Percentiles rank a stretch among this genome's conserved stretches.
Conservation (phyloP, 2,888 invertebrate species). For the Parnassius glacialis region DNA sequence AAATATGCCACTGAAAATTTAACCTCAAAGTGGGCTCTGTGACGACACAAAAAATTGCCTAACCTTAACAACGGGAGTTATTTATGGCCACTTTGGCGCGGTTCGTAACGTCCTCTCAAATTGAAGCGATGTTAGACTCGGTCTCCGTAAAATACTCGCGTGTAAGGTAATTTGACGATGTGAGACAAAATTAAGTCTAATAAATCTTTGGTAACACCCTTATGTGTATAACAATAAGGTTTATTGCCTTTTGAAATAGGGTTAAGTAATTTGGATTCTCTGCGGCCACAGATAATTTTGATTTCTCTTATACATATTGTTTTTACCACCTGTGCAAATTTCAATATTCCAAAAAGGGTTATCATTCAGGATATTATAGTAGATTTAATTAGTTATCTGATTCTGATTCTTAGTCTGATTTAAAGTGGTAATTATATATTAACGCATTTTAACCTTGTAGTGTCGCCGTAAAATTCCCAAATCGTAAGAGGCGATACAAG, state of each 20-base stretch:
- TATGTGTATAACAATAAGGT: background rate
- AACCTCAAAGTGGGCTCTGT: slow-evolving; percentile 3
- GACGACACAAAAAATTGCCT: slow-evolving; percentile 11
- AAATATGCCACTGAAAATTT: slow-evolving; percentile 13
- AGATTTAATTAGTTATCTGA: too few relatives aligned
- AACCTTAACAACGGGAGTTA: slow-evolving; percentile 20
- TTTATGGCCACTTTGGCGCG: slow-evolving; percentile 16
- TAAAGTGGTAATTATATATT: too few relatives aligned
- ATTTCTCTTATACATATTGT: too few relatives aligned
- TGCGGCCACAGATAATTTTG: too few relatives aligned
- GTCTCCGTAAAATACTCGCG: slow-evolving; percentile 1
- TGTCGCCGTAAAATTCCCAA: too few relatives aligned
- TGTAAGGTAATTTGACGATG: slow-evolving; percentile 12
- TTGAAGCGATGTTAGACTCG: slow-evolving; percentile 14
- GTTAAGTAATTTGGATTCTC: too few relatives aligned
- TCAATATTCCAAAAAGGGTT: too few relatives aligned
- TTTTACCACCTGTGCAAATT: too few relatives aligned
- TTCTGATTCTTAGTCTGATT: too few relatives aligned
- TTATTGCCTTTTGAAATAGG: background rate
- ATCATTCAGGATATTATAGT: too few relatives aligned
- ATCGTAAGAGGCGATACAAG: too few relatives aligned
- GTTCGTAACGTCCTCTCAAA: slow-evolving; percentile 10
- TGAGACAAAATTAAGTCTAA: slow-evolving; percentile 11
- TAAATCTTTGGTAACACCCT: slow-evolving; percentile 7
- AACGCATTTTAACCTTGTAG: too few relatives aligned